Base-by-base conservation (phyloP, 2,113 vertebrate genomes). In the Antechinus flavipes region DNA sequence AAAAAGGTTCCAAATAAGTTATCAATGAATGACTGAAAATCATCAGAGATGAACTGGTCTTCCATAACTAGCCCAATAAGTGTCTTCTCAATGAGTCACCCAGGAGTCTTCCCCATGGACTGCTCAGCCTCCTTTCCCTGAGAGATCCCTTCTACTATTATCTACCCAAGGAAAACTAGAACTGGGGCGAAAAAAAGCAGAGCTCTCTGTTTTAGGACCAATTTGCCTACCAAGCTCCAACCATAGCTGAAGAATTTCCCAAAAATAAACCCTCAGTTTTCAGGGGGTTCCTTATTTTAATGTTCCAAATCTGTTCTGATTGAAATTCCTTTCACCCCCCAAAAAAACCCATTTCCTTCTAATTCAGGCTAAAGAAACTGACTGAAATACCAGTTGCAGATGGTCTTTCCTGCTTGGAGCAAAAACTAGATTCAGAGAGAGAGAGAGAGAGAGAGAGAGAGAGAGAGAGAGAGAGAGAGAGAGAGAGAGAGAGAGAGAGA, bases 241-340 rank as follows among this genome's bases (percentile, higher is more conserved):
- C 53, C 26, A 96, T 10, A 93, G 93, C 96, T 90, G 76, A 76
- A 96, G 76, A 97, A 97, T 46, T 97, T 94, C 94, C 91, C 9
- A 95, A 96, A 98, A 97, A 96, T 89, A 96, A 97, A 92, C 89
- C 42, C 53, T 46, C 16, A 49, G 90, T 95, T 97, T 95, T 84
- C 54, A 91, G 27, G 42, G 91, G 0, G 46, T 96, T 97, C 42
- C 96, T 95, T 96, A 90, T 95, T 96, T 97, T 91, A 90, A 92
- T 97, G 91, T 97, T 95, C 90, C 98, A 98, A 98, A 98, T 97
- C 98, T 91, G 95, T 96, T 96, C 8, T 2, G 54, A 91, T 92
- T 89, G 96, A 97, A 97, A 97, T 98, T 97, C 61, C 68, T 84
- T 19, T 84, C n/a, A 42, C 68, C 68, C 68, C 9, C 50, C 9